Percentiles rank a stretch among this genome's conserved stretches.
Conservation (phyloP, 2,113 vertebrate species). For the Dasypus novemcinctus region DNA sequence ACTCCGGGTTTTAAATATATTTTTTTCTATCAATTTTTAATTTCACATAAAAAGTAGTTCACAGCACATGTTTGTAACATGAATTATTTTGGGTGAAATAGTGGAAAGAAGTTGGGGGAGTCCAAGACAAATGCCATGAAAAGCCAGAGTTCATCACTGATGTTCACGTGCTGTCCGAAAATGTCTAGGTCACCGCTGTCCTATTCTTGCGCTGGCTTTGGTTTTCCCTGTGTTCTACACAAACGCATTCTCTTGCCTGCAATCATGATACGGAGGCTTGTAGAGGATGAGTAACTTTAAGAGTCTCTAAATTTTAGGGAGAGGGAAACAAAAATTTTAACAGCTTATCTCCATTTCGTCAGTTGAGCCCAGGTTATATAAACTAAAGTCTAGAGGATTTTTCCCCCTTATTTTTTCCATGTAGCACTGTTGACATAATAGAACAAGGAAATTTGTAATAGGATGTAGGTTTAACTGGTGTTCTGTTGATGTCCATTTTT, state of each 20-base stretch:
- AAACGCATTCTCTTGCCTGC: neutral
- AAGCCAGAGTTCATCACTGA: neutral
- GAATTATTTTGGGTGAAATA: neutral
- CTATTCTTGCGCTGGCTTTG: neutral
- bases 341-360: neutral
- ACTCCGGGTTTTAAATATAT: neutral
- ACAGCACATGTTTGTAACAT: neutral
- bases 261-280: neutral
- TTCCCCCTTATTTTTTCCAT: too few relatives aligned
- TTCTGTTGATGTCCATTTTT: neutral
- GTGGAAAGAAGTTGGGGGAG: neutral
- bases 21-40: neutral
- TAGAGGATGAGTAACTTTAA: neutral
- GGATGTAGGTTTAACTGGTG: neutral
- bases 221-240: neutral
- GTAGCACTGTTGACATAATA: neutral
- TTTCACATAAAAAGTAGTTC: neutral
- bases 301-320: neutral
- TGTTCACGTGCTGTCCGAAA: neutral
- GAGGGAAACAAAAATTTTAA: neutral
- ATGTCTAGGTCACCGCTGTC: neutral
- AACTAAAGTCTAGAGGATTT: too few relatives aligned
- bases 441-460: neutral
- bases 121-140: neutral
- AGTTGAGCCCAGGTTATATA: neutral